These are phyloP conservation scores for Rhingia campestris DNA, from an alignment of 2,888 invertebrate species.

Conservation along the genomic window DNA sequence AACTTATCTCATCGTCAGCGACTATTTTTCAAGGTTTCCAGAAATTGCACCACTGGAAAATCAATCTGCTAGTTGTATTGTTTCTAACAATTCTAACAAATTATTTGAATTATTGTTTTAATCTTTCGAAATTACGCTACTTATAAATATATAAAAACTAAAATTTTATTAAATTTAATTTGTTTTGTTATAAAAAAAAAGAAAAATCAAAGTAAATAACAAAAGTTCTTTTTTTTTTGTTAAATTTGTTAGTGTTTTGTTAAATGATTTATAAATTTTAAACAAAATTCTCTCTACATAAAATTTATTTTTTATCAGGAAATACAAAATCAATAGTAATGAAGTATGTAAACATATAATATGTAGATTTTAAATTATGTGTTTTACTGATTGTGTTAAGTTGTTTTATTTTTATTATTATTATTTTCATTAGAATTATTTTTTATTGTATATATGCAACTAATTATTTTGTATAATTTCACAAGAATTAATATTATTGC, in stretches of 20 bases:
- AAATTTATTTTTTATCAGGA: constrained; percentile 34
- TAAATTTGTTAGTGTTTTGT: constrained; percentile 53
- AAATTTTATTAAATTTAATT: constrained; percentile 41
- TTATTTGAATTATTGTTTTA: constrained; percentile 52
- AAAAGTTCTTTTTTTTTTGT: constrained; percentile 50
- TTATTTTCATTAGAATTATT: constrained; percentile 1
- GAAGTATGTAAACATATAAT: constrained; percentile 22
- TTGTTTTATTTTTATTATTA: constrained; percentile 26
- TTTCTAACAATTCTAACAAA: too few species aligned
- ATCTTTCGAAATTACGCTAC: constrained; percentile 24
- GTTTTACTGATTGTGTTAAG: constrained; percentile 59
- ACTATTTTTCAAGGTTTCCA: too few species aligned
- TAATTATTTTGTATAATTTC: constrained; percentile 39
- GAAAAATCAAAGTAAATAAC: constrained; percentile 21
- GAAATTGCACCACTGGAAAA: too few species aligned
- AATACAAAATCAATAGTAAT: constrained; percentile 34
- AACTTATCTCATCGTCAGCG: too few species aligned
- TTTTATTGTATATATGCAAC: constrained; percentile 64
- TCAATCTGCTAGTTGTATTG: too few species aligned
- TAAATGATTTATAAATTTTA: constrained; percentile 15
- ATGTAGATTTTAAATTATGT: constrained; percentile 49
- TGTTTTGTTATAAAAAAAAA: constrained; percentile 35
- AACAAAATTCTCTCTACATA: constrained; percentile 19
- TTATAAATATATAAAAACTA: constrained; percentile 6
- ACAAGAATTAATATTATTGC: constrained; percentile 54